Evolutionary conservation across 1,140 invertebrate genomes (phyloP), one percentile per base, ranked within the genome.

Genomic region (Ylistrum balloti): DNA sequence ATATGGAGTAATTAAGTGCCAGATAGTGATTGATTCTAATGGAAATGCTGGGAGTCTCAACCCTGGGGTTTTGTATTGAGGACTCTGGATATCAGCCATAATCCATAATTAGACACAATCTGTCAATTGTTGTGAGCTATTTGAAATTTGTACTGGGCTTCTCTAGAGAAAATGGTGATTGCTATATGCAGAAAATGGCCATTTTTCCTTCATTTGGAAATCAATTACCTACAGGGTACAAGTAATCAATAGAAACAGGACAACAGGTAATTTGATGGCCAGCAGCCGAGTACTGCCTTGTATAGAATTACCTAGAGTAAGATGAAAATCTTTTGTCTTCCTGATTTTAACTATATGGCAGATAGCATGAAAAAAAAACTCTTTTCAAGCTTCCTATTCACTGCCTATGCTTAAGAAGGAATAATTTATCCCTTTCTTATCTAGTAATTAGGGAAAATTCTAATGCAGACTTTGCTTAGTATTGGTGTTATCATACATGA

Each of bases 51-150:
- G 41, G 41, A 74, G 22, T 74, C 56, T 74, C 56, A 17, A n/a
- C 56, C 56, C n/a, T 74, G 22, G 56, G 56, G 13, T 48, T 74
- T 74, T 74, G 22, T 74, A 74, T 74, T 74, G 56, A 74, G 56
- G 22, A 74, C 56, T 28, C 28, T 28, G 56, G 56, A 74, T 74
- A 28, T 74, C n/a, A n/a, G 56, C 56, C n/a, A 74, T 74, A 74
- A 74, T 74, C 56, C 17, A 74, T 74, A 74, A 74, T 74, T n/a
- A 74, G 56, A 74, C 17, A 74, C 56, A n/a, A 74, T 74, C 56
- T 74, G 56, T 74, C 56, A 74, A 28, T 28, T 74, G 56, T 74
- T 74, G 56, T 74, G 56, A 74, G 56, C 56, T 74, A 74, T 74
- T 48, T 9, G 17, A 74, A 74, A 74, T 74, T 74, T 74, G 56